A percentile compares a stretch with the other conserved stretches of the same genome.
Conservation (phyloP, 2,113 vertebrate species). For the Ammodytes marinus region DNA sequence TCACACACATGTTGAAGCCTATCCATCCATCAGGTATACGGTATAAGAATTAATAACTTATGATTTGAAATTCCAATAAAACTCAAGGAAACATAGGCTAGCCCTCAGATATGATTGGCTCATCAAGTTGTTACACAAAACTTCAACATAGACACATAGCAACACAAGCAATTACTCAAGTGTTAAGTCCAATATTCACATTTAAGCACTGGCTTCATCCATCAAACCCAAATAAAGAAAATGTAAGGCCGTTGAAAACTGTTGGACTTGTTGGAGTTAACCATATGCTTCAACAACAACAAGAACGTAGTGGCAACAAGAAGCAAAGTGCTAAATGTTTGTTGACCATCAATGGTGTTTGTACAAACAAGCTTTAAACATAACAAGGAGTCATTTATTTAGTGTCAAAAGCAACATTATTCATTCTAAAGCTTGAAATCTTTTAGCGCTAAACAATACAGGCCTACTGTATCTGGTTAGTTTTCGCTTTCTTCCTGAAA, state of each 20-base stretch:
- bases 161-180: background rate
- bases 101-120: background rate
- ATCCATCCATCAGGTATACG: background rate
- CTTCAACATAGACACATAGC: background rate
- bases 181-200: background rate
- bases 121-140: constrained; percentile 6
- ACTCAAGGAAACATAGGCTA: background rate
- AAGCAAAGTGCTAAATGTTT: background rate
- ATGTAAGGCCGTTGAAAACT: background rate
- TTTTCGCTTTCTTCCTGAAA: background rate
- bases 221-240: background rate
- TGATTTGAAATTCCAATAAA: background rate
- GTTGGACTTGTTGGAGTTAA: background rate
- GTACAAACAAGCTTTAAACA: too few species aligned
- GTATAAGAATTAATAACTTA: background rate
- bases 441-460: too few species aligned
- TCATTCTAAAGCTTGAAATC: too few species aligned
- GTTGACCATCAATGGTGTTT: too few species aligned
- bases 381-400: too few species aligned
- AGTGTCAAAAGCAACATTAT: too few species aligned
- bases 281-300: background rate
- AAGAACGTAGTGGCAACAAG: background rate
- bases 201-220: background rate
- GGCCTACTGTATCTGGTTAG: too few species aligned
- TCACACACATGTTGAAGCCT: constrained; percentile 7